phyloP scores from a whole-genome alignment of 2,113 vertebrate genomes.

The Nannobrachium achirus region DNA sequence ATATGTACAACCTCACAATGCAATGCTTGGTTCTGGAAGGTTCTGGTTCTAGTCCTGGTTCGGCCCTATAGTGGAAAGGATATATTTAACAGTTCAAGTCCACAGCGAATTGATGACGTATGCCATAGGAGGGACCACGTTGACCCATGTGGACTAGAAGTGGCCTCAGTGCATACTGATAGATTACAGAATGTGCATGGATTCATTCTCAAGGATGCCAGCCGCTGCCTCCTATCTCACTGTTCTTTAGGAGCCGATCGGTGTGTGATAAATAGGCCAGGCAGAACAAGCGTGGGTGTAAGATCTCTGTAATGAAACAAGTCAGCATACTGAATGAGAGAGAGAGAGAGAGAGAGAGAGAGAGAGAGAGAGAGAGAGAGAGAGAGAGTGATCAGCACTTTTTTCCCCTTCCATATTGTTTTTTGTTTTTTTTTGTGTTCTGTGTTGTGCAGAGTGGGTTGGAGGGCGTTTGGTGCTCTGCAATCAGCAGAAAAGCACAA shows the following conservation, averaged over 20 bases:
- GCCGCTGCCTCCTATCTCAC: constrained; percentile 28
- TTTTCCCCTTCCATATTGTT: constrained; percentile 60
- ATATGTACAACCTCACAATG: no score
- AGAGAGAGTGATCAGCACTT: constrained; percentile 62
- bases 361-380: not conserved
- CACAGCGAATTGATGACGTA: not conserved
- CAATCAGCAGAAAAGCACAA: constrained; percentile 49
- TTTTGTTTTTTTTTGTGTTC: constrained; percentile 64
- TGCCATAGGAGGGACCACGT: not conserved
- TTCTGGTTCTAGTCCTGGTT: no score
- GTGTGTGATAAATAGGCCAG: constrained; percentile 68
- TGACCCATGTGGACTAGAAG: constrained; percentile 6
- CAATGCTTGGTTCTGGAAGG: no score
- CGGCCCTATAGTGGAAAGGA: no score
- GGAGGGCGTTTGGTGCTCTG: constrained; percentile 37
- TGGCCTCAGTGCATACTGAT: constrained; percentile 3
- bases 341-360: constrained; percentile 7
- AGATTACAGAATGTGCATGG: constrained; percentile 4
- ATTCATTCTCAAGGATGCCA: constrained; percentile 27
- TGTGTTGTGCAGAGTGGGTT: constrained; percentile 60
- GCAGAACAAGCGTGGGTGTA: constrained; percentile 65
- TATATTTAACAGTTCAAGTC: no score
- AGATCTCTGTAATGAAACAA: constrained; percentile 61
- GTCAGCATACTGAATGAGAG: constrained; percentile 62
- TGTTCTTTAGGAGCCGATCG: constrained; percentile 61